Percentiles rank a stretch among this genome's conserved stretches.
Evolutionary conservation across 1,140 invertebrate species (phyloP).

Genomic region (Anagrus nilaparvatae): DNA sequence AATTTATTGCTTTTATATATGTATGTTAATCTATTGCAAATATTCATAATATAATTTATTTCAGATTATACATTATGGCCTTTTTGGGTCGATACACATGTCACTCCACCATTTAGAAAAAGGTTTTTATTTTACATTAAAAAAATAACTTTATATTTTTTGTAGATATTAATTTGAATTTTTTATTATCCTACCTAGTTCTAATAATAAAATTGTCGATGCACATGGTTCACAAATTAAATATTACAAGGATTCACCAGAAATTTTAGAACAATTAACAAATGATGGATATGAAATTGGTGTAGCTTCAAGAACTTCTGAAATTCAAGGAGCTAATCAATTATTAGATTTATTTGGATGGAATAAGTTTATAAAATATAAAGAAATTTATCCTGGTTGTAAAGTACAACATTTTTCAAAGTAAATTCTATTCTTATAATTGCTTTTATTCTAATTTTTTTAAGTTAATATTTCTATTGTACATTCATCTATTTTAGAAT

Average conservation of each 20-base stretch:
- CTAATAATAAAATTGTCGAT: conserved; percentile 45
- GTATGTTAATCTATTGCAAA: not conserved
- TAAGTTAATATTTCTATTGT: conserved; percentile 5
- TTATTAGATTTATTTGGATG: conserved; percentile 59
- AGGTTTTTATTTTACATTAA: conserved; percentile 25
- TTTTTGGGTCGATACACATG: conserved; percentile 65
- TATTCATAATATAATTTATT: conserved; percentile 16
- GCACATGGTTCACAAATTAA: conserved; percentile 39
- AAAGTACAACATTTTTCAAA: conserved; percentile 60
- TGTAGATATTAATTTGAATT: too few relatives aligned
- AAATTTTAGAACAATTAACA: conserved; percentile 48
- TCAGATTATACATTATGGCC: conserved; percentile 71
- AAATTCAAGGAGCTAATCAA: conserved; percentile 54
- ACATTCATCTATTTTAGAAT: conserved; percentile 43
- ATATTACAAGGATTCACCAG: conserved; percentile 51
- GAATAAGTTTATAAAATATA: conserved; percentile 59
- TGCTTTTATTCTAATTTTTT: conserved; percentile 9
- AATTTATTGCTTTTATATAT: not conserved
- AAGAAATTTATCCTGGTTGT: conserved; percentile 65
- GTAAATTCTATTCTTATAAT: conserved; percentile 38
- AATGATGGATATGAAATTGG: conserved; percentile 48
- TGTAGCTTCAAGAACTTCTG: conserved; percentile 57
- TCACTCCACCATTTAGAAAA: conserved; percentile 54
- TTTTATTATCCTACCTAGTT: conserved; percentile 26
- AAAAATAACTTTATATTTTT: conserved; percentile 7